A percentile compares a stretch with the other conserved stretches of the same genome.
phyloP scores from a whole-genome alignment of 2,113 vertebrate genomes.

The Circaetus gallicus region DNA sequence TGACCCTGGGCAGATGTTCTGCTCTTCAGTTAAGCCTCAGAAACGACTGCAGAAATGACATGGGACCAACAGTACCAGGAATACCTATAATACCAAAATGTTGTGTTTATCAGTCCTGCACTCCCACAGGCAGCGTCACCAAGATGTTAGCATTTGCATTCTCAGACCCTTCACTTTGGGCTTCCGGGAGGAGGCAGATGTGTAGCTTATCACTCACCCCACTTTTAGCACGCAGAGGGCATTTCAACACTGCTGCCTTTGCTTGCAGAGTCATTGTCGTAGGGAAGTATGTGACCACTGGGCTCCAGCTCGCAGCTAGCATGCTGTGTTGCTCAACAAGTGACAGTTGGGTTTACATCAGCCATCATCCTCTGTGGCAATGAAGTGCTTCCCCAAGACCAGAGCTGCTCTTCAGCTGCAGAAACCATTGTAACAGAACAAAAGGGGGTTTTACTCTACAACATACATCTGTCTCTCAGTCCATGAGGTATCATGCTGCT shows the following conservation, averaged over 20 bases:
- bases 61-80: neutral
- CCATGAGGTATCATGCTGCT: neutral
- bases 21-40: constrained; percentile 11
- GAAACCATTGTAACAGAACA: neutral
- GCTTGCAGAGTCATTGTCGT: constrained; percentile 31
- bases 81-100: neutral
- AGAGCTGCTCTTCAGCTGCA: neutral
- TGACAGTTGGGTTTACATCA: constrained; percentile 66
- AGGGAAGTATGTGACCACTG: constrained; percentile 48
- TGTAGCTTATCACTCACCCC: neutral
- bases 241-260: constrained; percentile 16
- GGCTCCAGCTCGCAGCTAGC: neutral
- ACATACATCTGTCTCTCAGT: neutral
- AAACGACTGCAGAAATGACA: neutral
- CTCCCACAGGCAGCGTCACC: neutral
- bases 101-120: neutral
- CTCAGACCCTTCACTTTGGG: neutral
- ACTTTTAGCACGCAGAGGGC: neutral
- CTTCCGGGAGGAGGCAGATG: neutral
- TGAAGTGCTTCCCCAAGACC: neutral
- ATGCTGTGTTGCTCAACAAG: constrained; percentile 47
- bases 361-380: constrained; percentile 56
- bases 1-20: neutral
- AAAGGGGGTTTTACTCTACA: neutral
- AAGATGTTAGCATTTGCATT: neutral